These are phyloP conservation scores for Aethes cnicana DNA, from an alignment of 2,888 invertebrate species.

Conservation along the genomic window DNA sequence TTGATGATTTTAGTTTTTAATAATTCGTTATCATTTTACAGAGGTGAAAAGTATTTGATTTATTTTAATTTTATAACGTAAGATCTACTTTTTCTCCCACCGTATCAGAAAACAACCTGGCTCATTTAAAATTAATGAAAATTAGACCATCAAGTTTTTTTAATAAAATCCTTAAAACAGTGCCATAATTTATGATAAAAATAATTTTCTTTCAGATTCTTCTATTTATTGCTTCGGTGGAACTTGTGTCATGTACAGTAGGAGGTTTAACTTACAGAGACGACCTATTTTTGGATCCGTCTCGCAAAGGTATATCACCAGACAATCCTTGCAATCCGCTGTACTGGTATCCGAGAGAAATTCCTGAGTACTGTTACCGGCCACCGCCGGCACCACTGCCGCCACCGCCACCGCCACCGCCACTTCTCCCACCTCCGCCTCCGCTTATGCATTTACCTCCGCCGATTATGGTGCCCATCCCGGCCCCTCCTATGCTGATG, in stretches of 20 bases:
- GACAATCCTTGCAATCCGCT: conserved; percentile 63
- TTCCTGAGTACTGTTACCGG: conserved; percentile 44
- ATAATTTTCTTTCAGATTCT: conserved; percentile 43
- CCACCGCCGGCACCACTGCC: background rate
- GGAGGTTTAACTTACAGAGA: conserved; percentile 54
- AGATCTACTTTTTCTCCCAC: too few relatives aligned
- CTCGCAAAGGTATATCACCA: too few relatives aligned
- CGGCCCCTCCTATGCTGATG: conserved; percentile 12
- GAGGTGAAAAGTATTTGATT: too few relatives aligned
- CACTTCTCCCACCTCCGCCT: conserved; percentile 3
- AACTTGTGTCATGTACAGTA: conserved; percentile 44
- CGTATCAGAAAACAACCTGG: too few relatives aligned
- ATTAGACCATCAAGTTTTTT: background rate
- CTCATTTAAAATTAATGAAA: background rate
- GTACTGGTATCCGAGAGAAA: conserved; percentile 60
- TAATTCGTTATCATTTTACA: too few relatives aligned
- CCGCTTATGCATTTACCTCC: conserved; percentile 23
- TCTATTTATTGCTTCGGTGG: conserved; percentile 32
- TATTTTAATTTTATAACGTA: too few relatives aligned
- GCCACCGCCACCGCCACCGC: conserved; percentile 25
- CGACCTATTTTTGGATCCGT: conserved; percentile 32
- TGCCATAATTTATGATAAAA: background rate
- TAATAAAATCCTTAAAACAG: background rate
- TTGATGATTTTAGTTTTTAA: too few relatives aligned
- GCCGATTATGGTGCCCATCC: conserved; percentile 29